phyloP scores from a whole-genome alignment of 2,797 vertebrate genomes.

The Allobates femoralis region DNA sequence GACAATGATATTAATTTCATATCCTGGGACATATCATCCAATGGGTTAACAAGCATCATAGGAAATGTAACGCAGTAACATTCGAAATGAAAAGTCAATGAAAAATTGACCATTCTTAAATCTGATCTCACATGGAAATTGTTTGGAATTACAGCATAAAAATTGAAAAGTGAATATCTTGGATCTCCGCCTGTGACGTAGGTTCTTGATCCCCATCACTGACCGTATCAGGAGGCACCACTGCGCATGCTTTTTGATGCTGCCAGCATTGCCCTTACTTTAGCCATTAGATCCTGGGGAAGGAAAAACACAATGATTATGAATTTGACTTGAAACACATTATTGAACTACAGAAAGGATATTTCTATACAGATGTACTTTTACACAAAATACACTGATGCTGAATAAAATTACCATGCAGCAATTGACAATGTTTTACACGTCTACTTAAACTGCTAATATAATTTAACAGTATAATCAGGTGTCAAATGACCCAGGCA shows the following conservation, averaged over 20 bases:
- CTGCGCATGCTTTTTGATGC: constrained; percentile 84
- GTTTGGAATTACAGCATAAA: constrained; percentile 63
- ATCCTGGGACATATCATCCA: background rate
- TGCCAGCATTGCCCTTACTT: constrained; percentile 97
- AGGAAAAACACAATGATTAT: constrained; percentile 43
- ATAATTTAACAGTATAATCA: constrained; percentile 39
- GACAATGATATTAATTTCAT: background rate
- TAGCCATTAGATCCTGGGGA: constrained; percentile 95
- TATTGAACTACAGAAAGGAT: background rate
- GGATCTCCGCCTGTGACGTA: background rate
- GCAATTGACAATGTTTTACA: constrained; percentile 28
- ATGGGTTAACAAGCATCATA: background rate
- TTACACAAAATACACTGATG: background rate
- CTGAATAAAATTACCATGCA: constrained; percentile 9
- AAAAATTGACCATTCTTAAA: constrained; percentile 73
- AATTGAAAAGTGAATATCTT: background rate
- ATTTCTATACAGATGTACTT: background rate
- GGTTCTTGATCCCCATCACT: background rate
- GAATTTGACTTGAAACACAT: background rate
- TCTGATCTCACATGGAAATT: constrained; percentile 65
- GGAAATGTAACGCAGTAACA: background rate
- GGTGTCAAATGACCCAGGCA: constrained; percentile 33
- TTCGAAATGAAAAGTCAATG: constrained; percentile 69
- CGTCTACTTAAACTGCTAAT: constrained; percentile 35
- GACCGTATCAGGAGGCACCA: constrained; percentile 35